Conservation (phyloP, 92 coral and sea anemone genomes). For the Chrysogorgia sp. region DNA sequence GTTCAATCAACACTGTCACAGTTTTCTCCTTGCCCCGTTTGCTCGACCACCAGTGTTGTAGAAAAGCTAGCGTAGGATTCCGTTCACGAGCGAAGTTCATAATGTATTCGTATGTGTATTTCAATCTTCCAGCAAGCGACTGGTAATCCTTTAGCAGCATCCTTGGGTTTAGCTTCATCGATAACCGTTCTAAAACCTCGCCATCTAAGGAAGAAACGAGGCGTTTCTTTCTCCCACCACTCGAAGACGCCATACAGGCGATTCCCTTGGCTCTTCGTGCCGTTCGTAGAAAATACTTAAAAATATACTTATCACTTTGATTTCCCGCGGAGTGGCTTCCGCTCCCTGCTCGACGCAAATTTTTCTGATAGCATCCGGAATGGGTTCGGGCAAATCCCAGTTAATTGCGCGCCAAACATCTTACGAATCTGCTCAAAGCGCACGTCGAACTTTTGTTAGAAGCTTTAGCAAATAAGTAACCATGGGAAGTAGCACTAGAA, state of each 20-base stretch:
- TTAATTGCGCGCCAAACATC: not conserved
- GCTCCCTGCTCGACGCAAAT: not conserved
- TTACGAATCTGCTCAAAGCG: too few species aligned
- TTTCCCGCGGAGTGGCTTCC: slow-evolving; percentile 7
- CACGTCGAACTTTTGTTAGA: too few species aligned
- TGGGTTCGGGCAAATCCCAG: not conserved
- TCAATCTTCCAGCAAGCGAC: slow-evolving; percentile 80
- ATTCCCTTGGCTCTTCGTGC: not conserved
- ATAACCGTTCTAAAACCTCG: slow-evolving; percentile 73
- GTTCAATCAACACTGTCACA: slow-evolving; percentile 66
- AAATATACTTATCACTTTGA: not conserved
- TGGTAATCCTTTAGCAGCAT: slow-evolving; percentile 80
- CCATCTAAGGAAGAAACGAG: slow-evolving; percentile 60
- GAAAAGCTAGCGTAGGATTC: slow-evolving; percentile 73
- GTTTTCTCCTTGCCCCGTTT: slow-evolving; percentile 73
- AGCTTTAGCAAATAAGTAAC: not conserved
- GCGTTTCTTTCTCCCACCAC: slow-evolving; percentile 27
- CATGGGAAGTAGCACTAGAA: not conserved
- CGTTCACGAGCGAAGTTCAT: slow-evolving; percentile 71
- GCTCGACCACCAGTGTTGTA: slow-evolving; percentile 75
- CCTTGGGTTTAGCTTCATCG: slow-evolving; percentile 82
- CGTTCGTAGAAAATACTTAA: not conserved
- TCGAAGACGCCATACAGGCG: slow-evolving; percentile 39
- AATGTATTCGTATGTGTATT: slow-evolving; percentile 67
- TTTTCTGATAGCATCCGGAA: not conserved